Conservation (phyloP, 2,113 vertebrate genomes). For the Sakesphorus luctuosus region DNA sequence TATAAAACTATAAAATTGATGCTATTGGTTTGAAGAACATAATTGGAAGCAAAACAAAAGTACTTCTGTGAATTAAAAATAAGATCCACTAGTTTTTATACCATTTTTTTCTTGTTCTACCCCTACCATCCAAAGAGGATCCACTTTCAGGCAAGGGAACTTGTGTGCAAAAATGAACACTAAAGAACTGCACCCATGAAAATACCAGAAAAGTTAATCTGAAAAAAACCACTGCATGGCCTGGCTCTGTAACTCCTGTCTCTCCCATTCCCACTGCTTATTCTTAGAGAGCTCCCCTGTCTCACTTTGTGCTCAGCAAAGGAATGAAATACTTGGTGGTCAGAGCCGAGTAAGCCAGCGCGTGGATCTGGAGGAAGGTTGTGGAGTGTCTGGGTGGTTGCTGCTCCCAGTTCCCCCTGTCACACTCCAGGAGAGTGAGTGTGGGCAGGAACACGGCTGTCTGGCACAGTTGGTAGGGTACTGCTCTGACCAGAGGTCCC, state of each 20-base stretch:
- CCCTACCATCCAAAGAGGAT: not conserved
- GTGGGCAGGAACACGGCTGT: fast-evolving
- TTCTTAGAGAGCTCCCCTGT: not conserved
- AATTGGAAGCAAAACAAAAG: not conserved
- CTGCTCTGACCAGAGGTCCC: too few species aligned
- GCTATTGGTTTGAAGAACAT: not conserved
- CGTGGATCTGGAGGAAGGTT: not conserved
- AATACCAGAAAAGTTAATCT: not conserved
- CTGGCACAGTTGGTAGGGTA: not conserved
- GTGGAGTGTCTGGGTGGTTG: fast-evolving
- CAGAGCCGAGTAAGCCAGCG: fast-evolving
- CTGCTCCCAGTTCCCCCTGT: not conserved
- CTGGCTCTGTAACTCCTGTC: not conserved
- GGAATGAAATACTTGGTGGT: not conserved
- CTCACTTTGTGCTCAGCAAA: not conserved
- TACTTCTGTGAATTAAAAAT: not conserved
- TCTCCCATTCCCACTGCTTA: not conserved
- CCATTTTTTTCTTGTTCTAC: not conserved
- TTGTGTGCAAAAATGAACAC: not conserved
- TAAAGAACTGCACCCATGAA: not conserved
- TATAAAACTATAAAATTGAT: not conserved
- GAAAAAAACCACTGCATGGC: not conserved
- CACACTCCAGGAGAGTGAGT: not conserved
- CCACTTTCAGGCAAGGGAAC: not conserved
- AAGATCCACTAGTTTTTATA: not conserved